Evolutionary conservation across 2,888 invertebrate species (phyloP), one percentile per base, ranked within the genome.

Genomic region (Drosophila demipolita): DNA sequence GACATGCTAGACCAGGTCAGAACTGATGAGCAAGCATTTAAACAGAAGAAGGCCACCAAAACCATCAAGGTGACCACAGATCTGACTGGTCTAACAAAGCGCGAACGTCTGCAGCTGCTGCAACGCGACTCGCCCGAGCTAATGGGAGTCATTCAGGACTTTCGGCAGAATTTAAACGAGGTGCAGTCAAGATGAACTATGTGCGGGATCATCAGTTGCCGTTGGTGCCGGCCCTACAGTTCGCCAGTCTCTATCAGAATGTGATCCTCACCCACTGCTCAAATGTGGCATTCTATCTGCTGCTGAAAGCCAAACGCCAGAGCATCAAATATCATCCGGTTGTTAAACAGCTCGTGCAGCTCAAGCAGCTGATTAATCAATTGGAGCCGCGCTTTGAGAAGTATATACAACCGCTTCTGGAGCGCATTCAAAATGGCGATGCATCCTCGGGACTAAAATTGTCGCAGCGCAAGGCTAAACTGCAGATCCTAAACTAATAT

Each of bases 111-210:
- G 62, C 95, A 96, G 86, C 92, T 98, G 61, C 93, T 98, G 77
- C 95, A 96, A 91, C 96, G 97, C 90, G 97, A 98, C 92, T 97
- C 97, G 57, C 98, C 98, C 3, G 98, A 99, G 93, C 96, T 98
- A 91, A 92, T 95, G 63, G 96, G 95, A 6, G 94, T 98, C 15
- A 94, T 97, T 59, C 94, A 95, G 73, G 98, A 98, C 92, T 97
- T 96, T 90, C 95, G 96, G 94, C 94, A 95, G 92, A 96, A 95
- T 89, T 81, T 97, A 89, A 93, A 92, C 12, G 95, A 96, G 87
- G 95, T 95, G 20, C 95, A 95, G 90, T 94, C 95, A 76, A 97
- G 62, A 91, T 96, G 55, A 93, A 95, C 65, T 94, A 96, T 76
- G 94, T 95, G 0, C 94, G 95, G 85, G 93, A 94, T 82, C 95